Evolutionary conservation across 92 coral and sea anemone genomes (phyloP).

Genomic region (Parazoanthus darwini): DNA sequence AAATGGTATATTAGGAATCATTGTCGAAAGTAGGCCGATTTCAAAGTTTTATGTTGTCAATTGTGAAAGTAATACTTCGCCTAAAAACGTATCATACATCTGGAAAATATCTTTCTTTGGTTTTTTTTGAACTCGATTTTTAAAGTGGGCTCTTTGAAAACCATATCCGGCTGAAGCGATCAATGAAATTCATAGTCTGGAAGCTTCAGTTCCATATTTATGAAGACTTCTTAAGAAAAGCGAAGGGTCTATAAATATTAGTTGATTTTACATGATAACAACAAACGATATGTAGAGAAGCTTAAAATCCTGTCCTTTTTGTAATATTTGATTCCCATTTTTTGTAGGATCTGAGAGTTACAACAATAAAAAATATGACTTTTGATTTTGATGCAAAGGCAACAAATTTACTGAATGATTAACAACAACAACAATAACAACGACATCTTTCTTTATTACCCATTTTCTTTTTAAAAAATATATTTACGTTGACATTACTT

Average conservation of each 20-base stretch:
- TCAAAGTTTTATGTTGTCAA: conserved; percentile 13
- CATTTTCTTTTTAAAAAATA: too few species aligned
- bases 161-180: background rate
- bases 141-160: conserved; percentile 18
- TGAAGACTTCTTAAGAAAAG: background rate
- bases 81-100: background rate
- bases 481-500: too few species aligned
- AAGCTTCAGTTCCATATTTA: background rate
- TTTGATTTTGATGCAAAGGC: background rate
- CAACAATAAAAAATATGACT: background rate
- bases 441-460: too few species aligned
- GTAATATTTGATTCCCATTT: background rate
- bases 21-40: background rate
- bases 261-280: conserved; percentile 5
- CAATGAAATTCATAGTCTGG: background rate
- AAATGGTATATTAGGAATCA: background rate
- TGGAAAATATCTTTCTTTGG: conserved; percentile 33
- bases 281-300: background rate
- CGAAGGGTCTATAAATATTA: background rate
- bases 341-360: background rate
- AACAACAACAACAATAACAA: too few species aligned
- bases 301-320: background rate
- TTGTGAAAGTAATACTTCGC: conserved; percentile 9
- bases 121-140: conserved; percentile 8
- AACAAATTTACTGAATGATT: background rate